A percentile compares a stretch with the other conserved stretches of the same genome.
phyloP scores from a whole-genome alignment of 2,797 vertebrate genomes.

The Pristis pectinata region DNA sequence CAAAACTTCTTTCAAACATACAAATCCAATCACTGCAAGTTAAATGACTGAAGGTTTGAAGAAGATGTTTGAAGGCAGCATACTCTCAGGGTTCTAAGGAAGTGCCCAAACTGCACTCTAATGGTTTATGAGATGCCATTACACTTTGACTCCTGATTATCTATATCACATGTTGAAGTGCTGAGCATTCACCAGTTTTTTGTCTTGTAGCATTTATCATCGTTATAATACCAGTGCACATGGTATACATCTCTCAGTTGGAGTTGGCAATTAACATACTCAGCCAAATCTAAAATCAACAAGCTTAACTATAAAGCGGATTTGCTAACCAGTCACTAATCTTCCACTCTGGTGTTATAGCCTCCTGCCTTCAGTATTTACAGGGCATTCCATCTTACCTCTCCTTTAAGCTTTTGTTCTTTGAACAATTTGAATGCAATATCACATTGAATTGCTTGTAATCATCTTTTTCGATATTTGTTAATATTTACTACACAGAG shows the following conservation, averaged over 20 bases:
- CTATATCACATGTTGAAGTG: neutral
- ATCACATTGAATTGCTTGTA: neutral
- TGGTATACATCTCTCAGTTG: neutral
- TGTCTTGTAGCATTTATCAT: neutral
- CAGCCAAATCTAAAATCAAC: neutral
- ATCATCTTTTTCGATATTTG: neutral
- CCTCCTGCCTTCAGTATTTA: neutral
- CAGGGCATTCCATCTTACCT: neutral
- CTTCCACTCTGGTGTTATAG: neutral
- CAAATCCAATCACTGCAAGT: neutral
- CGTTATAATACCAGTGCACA: neutral
- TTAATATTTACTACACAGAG: neutral
- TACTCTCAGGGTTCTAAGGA: neutral
- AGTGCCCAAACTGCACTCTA: too few species aligned
- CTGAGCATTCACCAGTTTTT: neutral
- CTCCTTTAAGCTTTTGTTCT: neutral
- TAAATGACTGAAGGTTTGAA: neutral
- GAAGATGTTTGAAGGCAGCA: neutral
- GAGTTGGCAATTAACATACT: neutral
- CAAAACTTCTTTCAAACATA: conserved; percentile 12
- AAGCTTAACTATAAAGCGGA: neutral
- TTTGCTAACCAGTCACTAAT: neutral
- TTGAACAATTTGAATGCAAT: neutral
- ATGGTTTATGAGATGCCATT: neutral
- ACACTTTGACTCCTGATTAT: neutral